phyloP scores from a whole-genome alignment of 2,797 vertebrate species.

The Myotis daubentonii region DNA sequence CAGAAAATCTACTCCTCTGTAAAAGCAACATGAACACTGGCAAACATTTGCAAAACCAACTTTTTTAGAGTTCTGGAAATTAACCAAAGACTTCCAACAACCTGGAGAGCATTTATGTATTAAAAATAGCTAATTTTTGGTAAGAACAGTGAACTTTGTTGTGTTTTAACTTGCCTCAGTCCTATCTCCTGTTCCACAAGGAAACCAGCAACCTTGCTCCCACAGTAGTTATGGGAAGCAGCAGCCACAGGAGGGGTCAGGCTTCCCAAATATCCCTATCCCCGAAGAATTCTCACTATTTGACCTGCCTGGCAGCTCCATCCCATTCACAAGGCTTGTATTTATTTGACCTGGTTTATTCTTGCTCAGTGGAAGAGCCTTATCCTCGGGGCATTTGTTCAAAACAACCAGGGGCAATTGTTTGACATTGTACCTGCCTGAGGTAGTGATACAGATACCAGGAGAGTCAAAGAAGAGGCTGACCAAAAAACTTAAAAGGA shows the following conservation, averaged over 20 bases:
- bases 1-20: constrained; percentile 35
- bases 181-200: not conserved
- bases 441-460: not conserved
- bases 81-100: constrained; percentile 14
- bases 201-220: constrained; percentile 36
- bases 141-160: constrained; percentile 45
- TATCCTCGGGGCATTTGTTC: constrained; percentile 23
- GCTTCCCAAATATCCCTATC: not conserved
- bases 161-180: constrained; percentile 44
- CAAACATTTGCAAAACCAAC: constrained; percentile 32
- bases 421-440: constrained; percentile 17
- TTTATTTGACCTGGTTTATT: constrained; percentile 49
- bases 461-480: not conserved
- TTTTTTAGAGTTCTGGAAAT: constrained; percentile 59
- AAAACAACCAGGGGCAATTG: constrained; percentile 34
- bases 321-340: constrained; percentile 27
- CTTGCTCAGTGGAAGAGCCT: not conserved
- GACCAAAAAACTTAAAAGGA: constrained; percentile 3
- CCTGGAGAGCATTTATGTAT: not conserved
- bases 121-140: constrained; percentile 5
- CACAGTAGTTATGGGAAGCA: not conserved
- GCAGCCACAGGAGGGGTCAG: not conserved
- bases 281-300: constrained; percentile 36
- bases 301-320: not conserved
- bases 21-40: constrained; percentile 35